Conservation (phyloP, 1,140 invertebrate genomes). For the Muscidifurax raptorellus region DNA sequence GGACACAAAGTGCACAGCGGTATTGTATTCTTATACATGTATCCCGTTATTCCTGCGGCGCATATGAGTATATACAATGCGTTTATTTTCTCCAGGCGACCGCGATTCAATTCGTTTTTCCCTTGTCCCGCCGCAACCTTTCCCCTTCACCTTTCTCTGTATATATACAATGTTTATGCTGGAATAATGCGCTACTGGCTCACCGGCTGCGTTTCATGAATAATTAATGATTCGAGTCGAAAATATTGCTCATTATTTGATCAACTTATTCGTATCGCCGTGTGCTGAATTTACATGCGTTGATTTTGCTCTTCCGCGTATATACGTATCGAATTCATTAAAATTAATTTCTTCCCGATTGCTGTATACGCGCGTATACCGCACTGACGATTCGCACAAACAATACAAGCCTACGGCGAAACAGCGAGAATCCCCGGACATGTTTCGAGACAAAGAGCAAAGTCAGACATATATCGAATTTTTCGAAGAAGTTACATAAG, state of each 20-base stretch:
- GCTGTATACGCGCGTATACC: neutral
- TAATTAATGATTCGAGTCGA: constrained; percentile 29
- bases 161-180: neutral
- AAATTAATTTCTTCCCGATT: constrained; percentile 43
- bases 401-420: too few species aligned
- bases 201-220: constrained; percentile 27
- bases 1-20: too few species aligned
- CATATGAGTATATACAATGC: neutral
- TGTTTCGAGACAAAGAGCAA: constrained; percentile 38
- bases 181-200: constrained; percentile 14
- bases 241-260: constrained; percentile 30
- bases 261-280: constrained; percentile 26
- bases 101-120: neutral
- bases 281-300: constrained; percentile 19
- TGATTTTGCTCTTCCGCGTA: constrained; percentile 8
- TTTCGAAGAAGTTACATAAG: constrained; percentile 55
- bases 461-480: constrained; percentile 48
- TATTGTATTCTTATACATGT: too few species aligned
- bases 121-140: neutral
- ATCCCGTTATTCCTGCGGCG: too few species aligned
- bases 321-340: constrained; percentile 27
- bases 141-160: neutral
- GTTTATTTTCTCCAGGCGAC: neutral
- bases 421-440: too few species aligned
- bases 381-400: too few species aligned